These are phyloP conservation scores for Lysandra bellargus DNA, from an alignment of 2,888 invertebrate species.

Conservation along the genomic window DNA sequence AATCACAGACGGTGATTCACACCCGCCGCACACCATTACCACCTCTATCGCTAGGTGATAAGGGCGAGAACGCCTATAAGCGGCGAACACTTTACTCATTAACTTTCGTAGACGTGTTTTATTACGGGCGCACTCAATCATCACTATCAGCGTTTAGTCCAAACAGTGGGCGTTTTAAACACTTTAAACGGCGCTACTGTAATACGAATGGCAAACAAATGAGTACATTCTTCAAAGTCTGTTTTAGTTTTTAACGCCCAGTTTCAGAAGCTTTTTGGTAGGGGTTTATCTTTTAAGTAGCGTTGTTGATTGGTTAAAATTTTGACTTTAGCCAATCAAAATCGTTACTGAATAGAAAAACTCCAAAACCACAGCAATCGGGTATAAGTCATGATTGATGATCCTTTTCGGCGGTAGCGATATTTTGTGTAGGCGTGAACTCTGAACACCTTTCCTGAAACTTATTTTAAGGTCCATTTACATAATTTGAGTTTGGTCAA, in stretches of 20 bases:
- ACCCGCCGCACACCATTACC: neutral
- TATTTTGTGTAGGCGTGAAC: neutral
- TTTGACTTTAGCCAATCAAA: too few relatives aligned
- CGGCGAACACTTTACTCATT: neutral
- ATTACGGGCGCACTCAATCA: constrained; percentile 10
- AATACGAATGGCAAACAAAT: neutral
- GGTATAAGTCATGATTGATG: neutral
- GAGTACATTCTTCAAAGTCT: neutral
- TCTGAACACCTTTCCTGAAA: neutral
- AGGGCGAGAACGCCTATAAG: neutral
- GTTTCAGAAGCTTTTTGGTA: neutral
- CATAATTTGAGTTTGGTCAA: neutral
- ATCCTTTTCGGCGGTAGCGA: neutral
- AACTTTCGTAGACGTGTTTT: constrained; percentile 22
- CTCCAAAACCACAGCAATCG: neutral
- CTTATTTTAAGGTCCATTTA: neutral
- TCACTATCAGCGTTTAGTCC: constrained; percentile 12
- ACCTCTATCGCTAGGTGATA: neutral
- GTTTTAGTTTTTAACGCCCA: neutral
- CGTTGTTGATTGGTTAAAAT: neutral
- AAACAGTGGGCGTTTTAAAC: constrained; percentile 2
- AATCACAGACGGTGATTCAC: constrained; percentile 9
- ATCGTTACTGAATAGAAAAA: too few relatives aligned
- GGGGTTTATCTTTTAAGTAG: neutral
- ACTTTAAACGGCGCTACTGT: neutral